These are phyloP conservation scores for Leptarthrus brevirostris DNA, from an alignment of 2,888 invertebrate species.

Conservation along the genomic window DNA sequence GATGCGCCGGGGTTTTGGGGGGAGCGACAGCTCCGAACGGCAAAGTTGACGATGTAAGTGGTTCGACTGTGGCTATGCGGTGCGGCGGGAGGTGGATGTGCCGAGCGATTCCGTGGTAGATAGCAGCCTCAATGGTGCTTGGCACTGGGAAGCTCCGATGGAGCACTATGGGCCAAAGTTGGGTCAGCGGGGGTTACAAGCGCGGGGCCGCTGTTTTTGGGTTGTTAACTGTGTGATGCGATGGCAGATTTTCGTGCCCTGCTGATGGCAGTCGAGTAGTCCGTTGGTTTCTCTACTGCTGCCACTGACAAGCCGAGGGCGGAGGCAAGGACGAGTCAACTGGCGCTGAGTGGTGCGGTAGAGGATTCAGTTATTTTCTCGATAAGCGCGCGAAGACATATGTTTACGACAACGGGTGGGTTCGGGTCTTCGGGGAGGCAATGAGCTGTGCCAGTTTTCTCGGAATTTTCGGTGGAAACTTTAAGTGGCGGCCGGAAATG, in stretches of 20 bases:
- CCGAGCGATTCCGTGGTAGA: conserved; percentile 49
- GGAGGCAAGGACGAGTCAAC: not conserved
- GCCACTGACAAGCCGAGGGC: conserved; percentile 29
- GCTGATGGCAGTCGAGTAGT: conserved; percentile 44
- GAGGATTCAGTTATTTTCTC: conserved; percentile 38
- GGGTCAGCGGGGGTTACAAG: conserved; percentile 48
- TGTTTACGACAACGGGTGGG: conserved; percentile 11
- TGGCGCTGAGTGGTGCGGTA: not conserved
- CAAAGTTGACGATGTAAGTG: conserved; percentile 49
- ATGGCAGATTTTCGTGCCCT: conserved; percentile 45
- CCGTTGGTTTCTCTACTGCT: conserved; percentile 32
- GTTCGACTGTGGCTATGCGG: conserved; percentile 45
- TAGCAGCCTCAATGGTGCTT: conserved; percentile 48
- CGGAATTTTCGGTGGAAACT: conserved; percentile 21
- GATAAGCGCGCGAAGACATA: conserved; percentile 46
- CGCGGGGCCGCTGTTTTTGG: conserved; percentile 47
- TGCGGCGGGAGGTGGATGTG: conserved; percentile 43
- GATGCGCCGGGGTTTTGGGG: not conserved
- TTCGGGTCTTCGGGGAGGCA: not conserved
- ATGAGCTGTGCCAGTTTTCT: conserved; percentile 27
- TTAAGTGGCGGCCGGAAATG: conserved; percentile 46
- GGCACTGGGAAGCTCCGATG: conserved; percentile 25
- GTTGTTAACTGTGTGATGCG: conserved; percentile 45
- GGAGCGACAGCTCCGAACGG: conserved; percentile 17
- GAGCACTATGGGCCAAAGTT: conserved; percentile 35